Evolutionary conservation across 2,888 invertebrate genomes (phyloP).

Genomic region (Timema cristinae): DNA sequence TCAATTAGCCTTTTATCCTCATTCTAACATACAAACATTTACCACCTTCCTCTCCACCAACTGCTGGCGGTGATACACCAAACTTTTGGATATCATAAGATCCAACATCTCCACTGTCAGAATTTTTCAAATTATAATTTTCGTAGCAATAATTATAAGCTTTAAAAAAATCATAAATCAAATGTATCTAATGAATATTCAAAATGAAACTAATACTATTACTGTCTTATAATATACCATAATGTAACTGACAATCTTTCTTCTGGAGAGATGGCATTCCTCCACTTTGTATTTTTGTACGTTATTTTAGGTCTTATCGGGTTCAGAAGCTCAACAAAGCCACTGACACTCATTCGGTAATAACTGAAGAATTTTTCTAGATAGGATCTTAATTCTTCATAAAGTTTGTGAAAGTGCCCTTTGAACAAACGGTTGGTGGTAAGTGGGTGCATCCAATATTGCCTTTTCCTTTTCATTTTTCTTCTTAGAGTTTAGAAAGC

Average conservation of each 20-base stretch:
- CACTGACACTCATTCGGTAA: not conserved
- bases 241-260: not conserved
- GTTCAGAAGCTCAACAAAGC: not conserved
- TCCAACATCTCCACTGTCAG: not conserved
- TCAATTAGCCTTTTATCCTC: not conserved
- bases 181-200: no score
- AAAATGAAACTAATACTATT: not conserved
- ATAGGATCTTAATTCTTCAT: not conserved
- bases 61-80: not conserved
- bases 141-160: not conserved
- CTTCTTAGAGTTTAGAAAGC: not conserved
- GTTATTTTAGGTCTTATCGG: not conserved
- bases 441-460: not conserved
- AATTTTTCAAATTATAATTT: not conserved
- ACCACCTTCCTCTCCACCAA: not conserved
- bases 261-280: slow-evolving; percentile 1
- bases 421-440: not conserved
- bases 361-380: not conserved
- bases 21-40: not conserved
- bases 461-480: slow-evolving; percentile 3
- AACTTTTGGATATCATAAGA: not conserved
- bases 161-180: no score
- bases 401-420: not conserved
- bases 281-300: not conserved
- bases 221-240: not conserved